Evolutionary conservation across 2,888 invertebrate genomes (phyloP), one percentile per base, ranked within the genome.

Genomic region (Flabesymbios commensalis): DNA sequence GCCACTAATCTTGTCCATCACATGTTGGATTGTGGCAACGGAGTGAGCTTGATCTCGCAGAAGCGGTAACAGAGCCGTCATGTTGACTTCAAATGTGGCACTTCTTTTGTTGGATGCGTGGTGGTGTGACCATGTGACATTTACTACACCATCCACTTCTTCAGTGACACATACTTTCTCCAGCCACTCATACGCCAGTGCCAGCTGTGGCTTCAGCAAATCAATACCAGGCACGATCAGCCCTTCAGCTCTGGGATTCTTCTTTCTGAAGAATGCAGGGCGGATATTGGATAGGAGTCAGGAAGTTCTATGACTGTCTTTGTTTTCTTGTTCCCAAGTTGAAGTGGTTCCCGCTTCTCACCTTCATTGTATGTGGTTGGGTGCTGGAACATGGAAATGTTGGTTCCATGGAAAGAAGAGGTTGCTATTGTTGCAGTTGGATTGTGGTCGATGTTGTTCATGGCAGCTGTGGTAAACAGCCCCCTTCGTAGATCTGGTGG

Each of bases 401-500:
- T 59, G 3, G 68, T 68, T 3, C 70, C 70, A 59, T 71, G 67
- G 36, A 65, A 65, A 17, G 64, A 65, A 19, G 54, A 53, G 19
- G 45, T 60, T 26, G 67, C 64, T 36, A 61, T 66, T 17, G 66
- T 61, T 47, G 68, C 47, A 33, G 53, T 59, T 36, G 68, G 66
- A 48, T 68, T 72, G 33, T 68, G 68, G 33, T 72, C 70, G 32
- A 67, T 71, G 52, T 67, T 72, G 43, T 72, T 67, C 31, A 70
- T 57, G 19, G 67, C 69, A 39, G 68, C 31, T 42, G 67, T 68
- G 10, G 72, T 71, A 51, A 70, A 71, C 14, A 72, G 10, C 3
- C 61, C 59, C 33, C 48, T 62, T 33, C 58, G 48, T 29, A 72
- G 42, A 31, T 26, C 17, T 3, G 33, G 43, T 51, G 65, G 65